Evolutionary conservation across 2,888 invertebrate species (phyloP).

Genomic region (Drosophila sordidapex): DNA sequence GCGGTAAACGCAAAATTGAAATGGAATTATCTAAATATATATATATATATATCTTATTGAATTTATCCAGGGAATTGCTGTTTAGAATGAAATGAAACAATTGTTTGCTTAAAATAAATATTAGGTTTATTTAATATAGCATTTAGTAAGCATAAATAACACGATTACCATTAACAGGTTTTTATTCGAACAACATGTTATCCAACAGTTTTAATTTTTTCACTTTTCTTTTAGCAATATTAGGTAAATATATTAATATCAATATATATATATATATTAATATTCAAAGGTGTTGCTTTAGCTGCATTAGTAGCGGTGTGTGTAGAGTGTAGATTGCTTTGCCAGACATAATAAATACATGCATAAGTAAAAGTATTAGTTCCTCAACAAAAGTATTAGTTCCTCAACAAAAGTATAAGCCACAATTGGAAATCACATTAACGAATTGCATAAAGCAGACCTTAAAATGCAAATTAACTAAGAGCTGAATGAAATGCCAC

Average conservation of each 20-base stretch:
- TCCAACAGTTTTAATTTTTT: slow-evolving; percentile 6
- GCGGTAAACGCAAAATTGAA: not conserved
- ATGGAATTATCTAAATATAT: not conserved
- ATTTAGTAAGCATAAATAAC: slow-evolving; percentile 69
- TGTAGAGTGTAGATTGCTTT: slow-evolving; percentile 33
- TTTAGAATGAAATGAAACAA: not conserved
- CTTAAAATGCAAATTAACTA: slow-evolving; percentile 27
- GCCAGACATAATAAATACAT: slow-evolving; percentile 52
- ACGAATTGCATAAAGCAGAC: slow-evolving; percentile 40
- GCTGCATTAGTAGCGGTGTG: slow-evolving; percentile 36
- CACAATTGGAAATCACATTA: slow-evolving; percentile 75
- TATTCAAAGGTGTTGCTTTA: slow-evolving; percentile 38
- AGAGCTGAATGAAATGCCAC: slow-evolving; percentile 31
- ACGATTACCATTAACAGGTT: slow-evolving; percentile 25
- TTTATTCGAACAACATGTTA: slow-evolving; percentile 32
- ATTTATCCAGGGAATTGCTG: not conserved
- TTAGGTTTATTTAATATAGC: slow-evolving; percentile 65
- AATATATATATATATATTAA: slow-evolving; percentile 29
- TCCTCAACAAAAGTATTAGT: slow-evolving; percentile 46
- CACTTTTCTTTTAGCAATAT: slow-evolving; percentile 38
- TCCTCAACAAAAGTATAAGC: slow-evolving; percentile 62
- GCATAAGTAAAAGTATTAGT: slow-evolving; percentile 35
- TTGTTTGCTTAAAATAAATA: slow-evolving; percentile 40
- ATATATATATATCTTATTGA: not conserved
- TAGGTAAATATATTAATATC: slow-evolving; percentile 41